Conservation (phyloP, 2,888 invertebrate species). For the Drosophila mimetica region DNA sequence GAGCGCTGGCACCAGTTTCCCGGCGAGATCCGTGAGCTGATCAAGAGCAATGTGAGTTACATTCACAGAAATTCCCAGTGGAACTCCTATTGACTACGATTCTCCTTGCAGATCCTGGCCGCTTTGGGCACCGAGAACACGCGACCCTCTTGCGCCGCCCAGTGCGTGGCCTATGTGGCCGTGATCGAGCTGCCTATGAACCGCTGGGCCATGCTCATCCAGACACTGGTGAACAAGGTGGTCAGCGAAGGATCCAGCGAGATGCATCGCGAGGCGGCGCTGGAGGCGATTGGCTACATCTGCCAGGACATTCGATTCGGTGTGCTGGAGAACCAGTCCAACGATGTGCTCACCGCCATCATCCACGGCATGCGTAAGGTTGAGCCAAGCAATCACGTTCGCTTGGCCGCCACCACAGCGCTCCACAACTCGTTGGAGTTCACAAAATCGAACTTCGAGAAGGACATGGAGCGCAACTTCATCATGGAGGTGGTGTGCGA, state of each 20-base stretch:
- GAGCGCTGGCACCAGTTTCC: conserved; percentile 97
- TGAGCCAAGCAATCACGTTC: conserved; percentile 96
- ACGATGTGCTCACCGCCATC: conserved; percentile 98
- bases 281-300: conserved; percentile 95
- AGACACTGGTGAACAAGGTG: conserved; percentile 94
- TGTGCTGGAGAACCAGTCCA: conserved; percentile 95
- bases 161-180: conserved; percentile 99
- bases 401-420: conserved; percentile 98
- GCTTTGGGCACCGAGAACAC: conserved; percentile 98
- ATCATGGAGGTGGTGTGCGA: conserved; percentile 99
- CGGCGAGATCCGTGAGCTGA: conserved; percentile 92
- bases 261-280: conserved; percentile 97
- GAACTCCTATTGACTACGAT: not conserved
- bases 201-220: conserved; percentile 96
- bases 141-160: conserved; percentile 98
- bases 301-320: conserved; percentile 99
- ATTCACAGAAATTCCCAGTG: not conserved
- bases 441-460: conserved; percentile 98
- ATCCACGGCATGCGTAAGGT: conserved; percentile 99
- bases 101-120: conserved; percentile 89
- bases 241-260: conserved; percentile 94
- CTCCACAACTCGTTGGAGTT: conserved; percentile 98
- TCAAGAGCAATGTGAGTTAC: conserved; percentile 95
- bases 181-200: conserved; percentile 97
- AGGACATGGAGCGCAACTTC: conserved; percentile 98